Percentiles rank a stretch among this genome's conserved stretches.
Conservation (phyloP, 2,113 vertebrate genomes). For the Platichthys flesus region DNA sequence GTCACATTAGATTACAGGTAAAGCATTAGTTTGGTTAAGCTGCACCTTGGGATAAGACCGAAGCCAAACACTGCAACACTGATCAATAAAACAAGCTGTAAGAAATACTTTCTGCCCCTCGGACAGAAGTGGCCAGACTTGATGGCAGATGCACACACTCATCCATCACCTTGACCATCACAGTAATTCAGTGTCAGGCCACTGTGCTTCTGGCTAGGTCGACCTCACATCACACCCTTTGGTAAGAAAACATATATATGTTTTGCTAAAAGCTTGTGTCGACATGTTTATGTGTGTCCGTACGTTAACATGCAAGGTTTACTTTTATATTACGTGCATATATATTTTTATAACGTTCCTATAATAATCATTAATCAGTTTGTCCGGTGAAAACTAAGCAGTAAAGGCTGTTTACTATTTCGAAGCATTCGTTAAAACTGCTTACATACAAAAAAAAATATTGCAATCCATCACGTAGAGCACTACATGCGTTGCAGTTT, state of each 20-base stretch:
- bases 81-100: not conserved
- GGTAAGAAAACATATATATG: not conserved
- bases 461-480: conserved; percentile 55
- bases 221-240: not conserved
- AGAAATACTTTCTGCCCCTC: not conserved
- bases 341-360: not conserved
- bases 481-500: conserved; percentile 35
- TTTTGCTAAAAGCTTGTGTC: not conserved
- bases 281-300: not conserved
- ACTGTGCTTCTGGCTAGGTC: not conserved
- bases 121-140: not conserved
- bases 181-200: not conserved
- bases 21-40: not conserved
- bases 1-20: not conserved
- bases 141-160: conserved; percentile 1
- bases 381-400: not conserved
- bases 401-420: conserved; percentile 1
- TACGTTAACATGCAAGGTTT: not conserved
- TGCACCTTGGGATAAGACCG: not conserved
- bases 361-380: not conserved
- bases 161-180: conserved; percentile 1
- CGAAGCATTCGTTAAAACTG: conserved; percentile 24
- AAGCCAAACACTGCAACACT: not conserved
- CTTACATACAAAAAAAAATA: conserved; percentile 43
- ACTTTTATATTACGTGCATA: not conserved